Base-by-base conservation (phyloP, 1,140 invertebrate species). In the Harpegnathos saltator region DNA sequence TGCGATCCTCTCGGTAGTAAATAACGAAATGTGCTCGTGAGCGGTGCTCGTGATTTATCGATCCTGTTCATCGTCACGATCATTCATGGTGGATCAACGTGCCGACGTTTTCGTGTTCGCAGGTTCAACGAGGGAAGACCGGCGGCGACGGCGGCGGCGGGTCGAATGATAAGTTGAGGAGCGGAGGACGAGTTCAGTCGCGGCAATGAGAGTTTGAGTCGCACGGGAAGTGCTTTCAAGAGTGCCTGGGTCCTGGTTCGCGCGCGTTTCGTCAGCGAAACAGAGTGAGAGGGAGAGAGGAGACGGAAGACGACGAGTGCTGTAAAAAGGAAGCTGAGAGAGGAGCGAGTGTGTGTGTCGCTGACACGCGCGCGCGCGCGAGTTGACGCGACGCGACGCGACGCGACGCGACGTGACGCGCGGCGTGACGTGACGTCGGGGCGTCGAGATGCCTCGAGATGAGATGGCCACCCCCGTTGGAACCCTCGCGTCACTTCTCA, bases 371-470 rank as follows among this genome's bases (percentile, higher is more conserved):
- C n/a, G n/a, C n/a, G n/a, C n/a, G n/a, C n/a, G n/a, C n/a, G 88
- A 90, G 86, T 89, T 89, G 90, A 90, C 90, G 89, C 75, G 85
- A 71, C 85, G 82, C 62, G 83, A 87, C 83, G 83, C 73, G 87
- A 89, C 84, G 87, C 88, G 91, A 91, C 89, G 91, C 89, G 87
- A 90, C 86, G 91, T 90, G 89, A 89, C 91, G 85, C 89, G 91
- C 89, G 87, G 91, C 86, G 91, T 90, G 89, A 89, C 91, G 85
- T 82, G 85, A 85, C 87, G 81, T 84, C 66, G 85, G 83, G 86
- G 82, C 89, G 90, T 90, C 88, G 90, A 86, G 87, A 91, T 90
- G 89, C 74, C 84, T 75, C 82, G 82, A 88, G 89, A 89, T 85
- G 89, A 91, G 87, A 91, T 87, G 89, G 63, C 62, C 62, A 74